phyloP scores from a whole-genome alignment of 2,113 vertebrate species.

The Odontesthes bonariensis region DNA sequence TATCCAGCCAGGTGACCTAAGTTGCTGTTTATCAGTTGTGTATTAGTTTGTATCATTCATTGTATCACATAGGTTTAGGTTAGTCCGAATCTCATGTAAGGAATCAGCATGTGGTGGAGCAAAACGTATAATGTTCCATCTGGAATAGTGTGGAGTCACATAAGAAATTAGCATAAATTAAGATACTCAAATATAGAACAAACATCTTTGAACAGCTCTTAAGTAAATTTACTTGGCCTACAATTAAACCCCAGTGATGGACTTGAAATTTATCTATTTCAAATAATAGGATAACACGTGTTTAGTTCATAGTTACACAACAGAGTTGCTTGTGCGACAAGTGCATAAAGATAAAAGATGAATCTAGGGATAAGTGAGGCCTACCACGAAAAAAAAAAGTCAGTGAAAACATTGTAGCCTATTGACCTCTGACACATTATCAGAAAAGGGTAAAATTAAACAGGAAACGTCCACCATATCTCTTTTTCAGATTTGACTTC shows the following conservation, averaged over 20 bases:
- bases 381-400: neutral
- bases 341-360: slow-evolving; percentile 10
- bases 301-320: neutral
- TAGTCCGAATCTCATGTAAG: no score
- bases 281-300: neutral
- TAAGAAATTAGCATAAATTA: no score
- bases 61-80: no score
- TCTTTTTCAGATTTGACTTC: slow-evolving; percentile 5
- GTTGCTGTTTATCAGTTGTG: no score
- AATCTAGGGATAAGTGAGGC: neutral
- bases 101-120: no score
- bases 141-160: no score
- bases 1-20: no score
- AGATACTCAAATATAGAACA: no score
- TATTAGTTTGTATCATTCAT: no score
- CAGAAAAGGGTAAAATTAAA: slow-evolving; percentile 11
- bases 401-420: neutral
- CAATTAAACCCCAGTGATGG: neutral
- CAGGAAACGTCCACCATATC: slow-evolving; percentile 22
- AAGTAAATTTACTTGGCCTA: no score
- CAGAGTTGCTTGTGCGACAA: neutral
- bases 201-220: no score
- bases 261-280: neutral
- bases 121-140: no score
- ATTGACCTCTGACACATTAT: neutral